Percentiles rank a stretch among this genome's conserved stretches.
These are phyloP conservation scores for Drosophila atripex DNA, from an alignment of 2,888 invertebrate species.

Conservation along the genomic window DNA sequence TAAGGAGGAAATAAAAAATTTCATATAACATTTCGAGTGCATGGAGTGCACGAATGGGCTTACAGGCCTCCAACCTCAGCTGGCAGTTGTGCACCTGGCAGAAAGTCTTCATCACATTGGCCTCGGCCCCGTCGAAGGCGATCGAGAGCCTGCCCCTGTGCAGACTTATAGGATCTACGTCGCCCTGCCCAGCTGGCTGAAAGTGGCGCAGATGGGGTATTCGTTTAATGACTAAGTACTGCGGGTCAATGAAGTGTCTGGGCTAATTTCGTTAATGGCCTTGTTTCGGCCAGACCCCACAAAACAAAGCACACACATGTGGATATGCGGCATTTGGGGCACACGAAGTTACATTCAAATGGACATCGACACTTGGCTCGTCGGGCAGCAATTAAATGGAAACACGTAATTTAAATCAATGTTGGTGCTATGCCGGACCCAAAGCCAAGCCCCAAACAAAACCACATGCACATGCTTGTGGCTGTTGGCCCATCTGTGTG, in stretches of 20 bases:
- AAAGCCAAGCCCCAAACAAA: conserved; percentile 77
- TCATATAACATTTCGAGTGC: too few relatives aligned
- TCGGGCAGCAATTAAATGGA: conserved; percentile 73
- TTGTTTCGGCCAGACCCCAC: conserved; percentile 49
- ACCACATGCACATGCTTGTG: conserved; percentile 72
- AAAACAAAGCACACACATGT: conserved; percentile 1
- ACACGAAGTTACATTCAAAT: conserved; percentile 35
- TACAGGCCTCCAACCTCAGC: conserved; percentile 78
- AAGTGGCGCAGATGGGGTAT: conserved; percentile 15
- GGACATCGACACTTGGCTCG: conserved; percentile 67
- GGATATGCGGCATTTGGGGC: neutral
- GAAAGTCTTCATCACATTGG: conserved; percentile 77
- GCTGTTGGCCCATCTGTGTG: conserved; percentile 37
- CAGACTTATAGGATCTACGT: conserved; percentile 76
- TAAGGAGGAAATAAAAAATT: conserved; percentile 18
- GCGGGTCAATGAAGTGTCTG: conserved; percentile 62
- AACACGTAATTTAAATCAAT: conserved; percentile 80
- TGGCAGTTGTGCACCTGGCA: conserved; percentile 80
- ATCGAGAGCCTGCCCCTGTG: conserved; percentile 63
- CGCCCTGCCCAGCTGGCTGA: conserved; percentile 76
- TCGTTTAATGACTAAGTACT: conserved; percentile 58
- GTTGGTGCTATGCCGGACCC: conserved; percentile 60
- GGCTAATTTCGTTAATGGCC: conserved; percentile 73
- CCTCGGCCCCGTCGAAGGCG: conserved; percentile 77
- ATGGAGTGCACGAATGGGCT: conserved; percentile 20